Conservation (phyloP, 2,888 invertebrate species). For the Drosophila diplacantha region DNA sequence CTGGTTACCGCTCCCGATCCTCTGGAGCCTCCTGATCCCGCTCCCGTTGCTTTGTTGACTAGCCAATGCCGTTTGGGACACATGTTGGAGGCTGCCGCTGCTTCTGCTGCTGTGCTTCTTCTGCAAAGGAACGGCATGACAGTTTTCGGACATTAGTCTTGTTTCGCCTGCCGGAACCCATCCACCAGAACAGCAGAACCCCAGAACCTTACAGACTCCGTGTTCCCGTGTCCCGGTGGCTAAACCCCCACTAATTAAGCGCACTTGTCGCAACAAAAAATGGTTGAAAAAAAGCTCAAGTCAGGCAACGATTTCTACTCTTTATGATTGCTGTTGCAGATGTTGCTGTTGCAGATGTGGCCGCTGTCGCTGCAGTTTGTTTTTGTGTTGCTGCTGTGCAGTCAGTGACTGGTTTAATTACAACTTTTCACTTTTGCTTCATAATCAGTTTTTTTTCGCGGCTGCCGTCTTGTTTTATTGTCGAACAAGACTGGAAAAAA, state of each 20-base stretch:
- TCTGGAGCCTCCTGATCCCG: constrained; percentile 24
- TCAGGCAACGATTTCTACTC: constrained; percentile 58
- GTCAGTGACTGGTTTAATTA: constrained; percentile 75
- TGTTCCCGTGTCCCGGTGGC: constrained; percentile 10
- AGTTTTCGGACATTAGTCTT: constrained; percentile 57
- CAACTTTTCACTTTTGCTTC: constrained; percentile 75
- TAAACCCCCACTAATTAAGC: constrained; percentile 65
- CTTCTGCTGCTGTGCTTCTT: constrained; percentile 48
- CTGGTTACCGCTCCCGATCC: constrained; percentile 12
- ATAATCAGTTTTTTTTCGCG: constrained; percentile 59
- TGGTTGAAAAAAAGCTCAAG: constrained; percentile 33
- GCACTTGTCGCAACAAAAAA: constrained; percentile 64
- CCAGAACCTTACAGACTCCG: constrained; percentile 1
- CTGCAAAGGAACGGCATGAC: constrained; percentile 30
- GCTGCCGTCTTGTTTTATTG: constrained; percentile 40
- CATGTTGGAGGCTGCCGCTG: constrained; percentile 50
- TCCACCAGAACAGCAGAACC: constrained; percentile 30
- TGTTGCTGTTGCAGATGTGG: constrained; percentile 41
- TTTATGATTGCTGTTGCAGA: constrained; percentile 55
- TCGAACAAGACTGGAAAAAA: constrained; percentile 53
- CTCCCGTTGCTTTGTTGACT: constrained; percentile 64
- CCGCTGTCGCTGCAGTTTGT: constrained; percentile 45
- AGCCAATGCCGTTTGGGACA: constrained; percentile 69
- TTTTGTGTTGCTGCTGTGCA: constrained; percentile 44
- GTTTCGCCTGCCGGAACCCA: constrained; percentile 63